These are phyloP conservation scores for Megastigmus dorsalis DNA, from an alignment of 2,888 invertebrate genomes.

Conservation along the genomic window DNA sequence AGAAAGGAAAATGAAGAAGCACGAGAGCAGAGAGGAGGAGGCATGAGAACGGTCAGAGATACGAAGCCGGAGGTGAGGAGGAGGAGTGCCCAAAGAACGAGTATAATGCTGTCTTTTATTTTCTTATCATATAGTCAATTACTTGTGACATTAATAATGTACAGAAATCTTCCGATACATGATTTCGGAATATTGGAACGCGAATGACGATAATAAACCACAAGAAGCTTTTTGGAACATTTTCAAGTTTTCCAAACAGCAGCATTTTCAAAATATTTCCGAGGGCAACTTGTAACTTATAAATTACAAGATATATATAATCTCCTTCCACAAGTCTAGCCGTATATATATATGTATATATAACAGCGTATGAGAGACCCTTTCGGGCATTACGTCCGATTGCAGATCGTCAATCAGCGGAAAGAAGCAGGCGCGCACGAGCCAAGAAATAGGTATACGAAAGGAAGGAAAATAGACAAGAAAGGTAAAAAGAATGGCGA, in stretches of 20 bases:
- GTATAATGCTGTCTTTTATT: not conserved
- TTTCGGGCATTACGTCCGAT: conserved; percentile 27
- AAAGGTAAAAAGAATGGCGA: no score
- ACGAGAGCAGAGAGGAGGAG: not conserved
- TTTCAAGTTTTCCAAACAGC: no score
- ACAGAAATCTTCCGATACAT: no score
- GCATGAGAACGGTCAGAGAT: not conserved
- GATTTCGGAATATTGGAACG: no score
- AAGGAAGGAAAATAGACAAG: not conserved
- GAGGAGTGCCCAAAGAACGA: not conserved
- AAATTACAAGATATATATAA: not conserved
- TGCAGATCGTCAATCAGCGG: conserved; percentile 44
- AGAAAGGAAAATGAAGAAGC: not conserved
- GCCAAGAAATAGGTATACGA: no score
- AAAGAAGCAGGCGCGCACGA: not conserved
- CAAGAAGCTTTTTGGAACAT: no score
- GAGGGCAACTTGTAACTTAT: not conserved
- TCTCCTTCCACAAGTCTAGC: no score
- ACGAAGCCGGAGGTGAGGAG: not conserved
- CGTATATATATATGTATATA: no score
- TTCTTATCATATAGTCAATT: not conserved
- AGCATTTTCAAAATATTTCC: not conserved
- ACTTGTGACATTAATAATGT: no score
- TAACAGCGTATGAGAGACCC: conserved; percentile 26
- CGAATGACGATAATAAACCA: no score